phyloP scores from a whole-genome alignment of 2,888 invertebrate species.

The Macrosoma leucophasiata region DNA sequence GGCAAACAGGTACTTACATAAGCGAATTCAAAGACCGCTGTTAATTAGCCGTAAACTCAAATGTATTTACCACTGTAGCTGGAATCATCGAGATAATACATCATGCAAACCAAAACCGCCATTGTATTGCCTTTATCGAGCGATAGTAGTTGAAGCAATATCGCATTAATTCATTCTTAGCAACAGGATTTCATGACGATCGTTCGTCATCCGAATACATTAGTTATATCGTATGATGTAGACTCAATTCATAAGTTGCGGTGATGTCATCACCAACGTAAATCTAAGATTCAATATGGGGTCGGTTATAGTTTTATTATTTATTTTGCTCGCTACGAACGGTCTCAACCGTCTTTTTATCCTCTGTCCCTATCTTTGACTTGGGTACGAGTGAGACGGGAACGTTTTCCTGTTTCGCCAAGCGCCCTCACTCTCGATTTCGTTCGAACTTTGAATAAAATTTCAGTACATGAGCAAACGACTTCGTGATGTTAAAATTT shows the following conservation, averaged over 20 bases:
- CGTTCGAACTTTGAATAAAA: conserved; percentile 29
- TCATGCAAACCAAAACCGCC: conserved; percentile 5
- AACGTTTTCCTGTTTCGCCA: conserved; percentile 43
- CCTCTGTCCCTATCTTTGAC: conserved; percentile 47
- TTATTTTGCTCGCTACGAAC: conserved; percentile 63
- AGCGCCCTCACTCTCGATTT: conserved; percentile 48
- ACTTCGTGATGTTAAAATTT: conserved; percentile 21
- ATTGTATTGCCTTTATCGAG: conserved; percentile 10
- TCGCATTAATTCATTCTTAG: conserved; percentile 23
- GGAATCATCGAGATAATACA: background rate
- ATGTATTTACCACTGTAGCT: conserved; percentile 7
- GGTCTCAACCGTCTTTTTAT: conserved; percentile 58
- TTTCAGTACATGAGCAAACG: conserved; percentile 16
- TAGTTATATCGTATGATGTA: conserved; percentile 40
- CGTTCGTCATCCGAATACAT: conserved; percentile 42
- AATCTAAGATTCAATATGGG: conserved; percentile 51
- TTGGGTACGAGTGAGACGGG: conserved; percentile 40
- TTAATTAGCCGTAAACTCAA: no score
- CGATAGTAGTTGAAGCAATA: no score
- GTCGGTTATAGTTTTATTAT: conserved; percentile 57
- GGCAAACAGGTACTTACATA: conserved; percentile 66
- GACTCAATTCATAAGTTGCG: conserved; percentile 64
- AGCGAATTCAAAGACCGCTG: conserved; percentile 33
- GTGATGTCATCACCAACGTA: conserved; percentile 61
- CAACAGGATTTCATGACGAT: conserved; percentile 28